A percentile compares a stretch with the other conserved stretches of the same genome.
phyloP scores from a whole-genome alignment of 64 coral and sea anemone species.

The Dendronephthya gigantea region DNA sequence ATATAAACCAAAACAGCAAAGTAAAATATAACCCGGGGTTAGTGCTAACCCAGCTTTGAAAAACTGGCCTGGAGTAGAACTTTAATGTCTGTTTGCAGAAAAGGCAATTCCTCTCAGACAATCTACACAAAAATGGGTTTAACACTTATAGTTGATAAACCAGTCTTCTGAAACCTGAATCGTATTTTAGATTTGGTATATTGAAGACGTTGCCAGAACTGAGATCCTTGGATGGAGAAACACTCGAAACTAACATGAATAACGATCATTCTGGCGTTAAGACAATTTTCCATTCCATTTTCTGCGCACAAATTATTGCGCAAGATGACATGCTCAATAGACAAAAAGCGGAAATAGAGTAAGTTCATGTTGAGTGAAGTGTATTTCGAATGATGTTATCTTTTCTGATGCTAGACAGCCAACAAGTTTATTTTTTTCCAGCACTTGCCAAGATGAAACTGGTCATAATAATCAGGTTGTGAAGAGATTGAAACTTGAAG shows the following conservation, averaged over 20 bases:
- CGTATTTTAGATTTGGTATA: not conserved
- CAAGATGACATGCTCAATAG: slow-evolving; percentile 30
- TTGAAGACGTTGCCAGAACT: not conserved
- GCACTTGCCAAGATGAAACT: not conserved
- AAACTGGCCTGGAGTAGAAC: too few species aligned
- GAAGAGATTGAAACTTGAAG: slow-evolving; percentile 9
- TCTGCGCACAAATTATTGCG: slow-evolving; percentile 16
- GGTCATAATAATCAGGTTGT: not conserved
- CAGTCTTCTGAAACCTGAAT: too few species aligned
- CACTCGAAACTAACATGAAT: not conserved
- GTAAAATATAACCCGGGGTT: too few species aligned
- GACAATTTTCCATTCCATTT: slow-evolving; percentile 18
- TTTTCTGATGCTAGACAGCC: too few species aligned
- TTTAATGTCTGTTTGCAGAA: too few species aligned
- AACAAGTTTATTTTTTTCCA: not conserved
- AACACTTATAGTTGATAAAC: not conserved
- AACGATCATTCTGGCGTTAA: not conserved
- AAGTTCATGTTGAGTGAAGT: not conserved
- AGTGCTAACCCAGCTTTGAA: too few species aligned
- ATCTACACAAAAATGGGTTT: not conserved
- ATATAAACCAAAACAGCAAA: too few species aligned
- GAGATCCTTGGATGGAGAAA: not conserved
- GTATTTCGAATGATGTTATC: too few species aligned
- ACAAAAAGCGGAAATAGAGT: slow-evolving; percentile 37
- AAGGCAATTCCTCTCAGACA: not conserved